Conservation (phyloP, 2,888 invertebrate genomes). For the Sphinx pinastri region DNA sequence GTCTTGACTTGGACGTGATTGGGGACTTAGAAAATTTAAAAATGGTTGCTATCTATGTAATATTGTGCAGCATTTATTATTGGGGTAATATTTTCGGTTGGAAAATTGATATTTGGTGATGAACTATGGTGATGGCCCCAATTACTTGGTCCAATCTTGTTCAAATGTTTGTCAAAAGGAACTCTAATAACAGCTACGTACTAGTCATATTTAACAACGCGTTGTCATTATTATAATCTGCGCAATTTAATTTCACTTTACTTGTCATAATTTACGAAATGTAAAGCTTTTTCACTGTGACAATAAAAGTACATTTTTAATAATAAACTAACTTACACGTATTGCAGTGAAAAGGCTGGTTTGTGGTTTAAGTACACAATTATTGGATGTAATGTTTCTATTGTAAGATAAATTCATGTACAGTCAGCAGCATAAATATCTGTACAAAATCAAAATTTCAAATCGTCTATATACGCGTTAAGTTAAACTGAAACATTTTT, state of each 20-base stretch:
- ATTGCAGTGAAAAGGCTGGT: background rate
- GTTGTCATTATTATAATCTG: conserved; percentile 41
- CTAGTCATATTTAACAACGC: conserved; percentile 71
- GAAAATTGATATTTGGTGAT: too few relatives aligned
- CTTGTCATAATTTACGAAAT: background rate
- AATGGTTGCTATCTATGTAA: background rate
- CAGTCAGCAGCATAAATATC: too few relatives aligned
- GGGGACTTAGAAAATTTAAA: too few relatives aligned
- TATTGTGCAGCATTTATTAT: background rate
- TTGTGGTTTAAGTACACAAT: background rate
- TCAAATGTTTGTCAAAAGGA: conserved; percentile 30
- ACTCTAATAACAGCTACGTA: conserved; percentile 46
- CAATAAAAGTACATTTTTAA: background rate
- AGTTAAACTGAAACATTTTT: too few relatives aligned
- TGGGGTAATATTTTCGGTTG: background rate
- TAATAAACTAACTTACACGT: background rate
- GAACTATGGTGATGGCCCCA: background rate
- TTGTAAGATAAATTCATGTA: conserved; percentile 6
- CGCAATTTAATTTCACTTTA: conserved; percentile 39
- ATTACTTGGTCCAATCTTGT: conserved; percentile 10
- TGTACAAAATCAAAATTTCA: too few relatives aligned
- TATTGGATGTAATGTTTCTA: background rate
- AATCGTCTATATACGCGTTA: too few relatives aligned
- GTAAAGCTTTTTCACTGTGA: conserved; percentile 1
- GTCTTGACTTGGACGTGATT: background rate